Evolutionary conservation across 2,797 vertebrate species (phyloP).

Genomic region (Schizothorax lantsangensis): DNA sequence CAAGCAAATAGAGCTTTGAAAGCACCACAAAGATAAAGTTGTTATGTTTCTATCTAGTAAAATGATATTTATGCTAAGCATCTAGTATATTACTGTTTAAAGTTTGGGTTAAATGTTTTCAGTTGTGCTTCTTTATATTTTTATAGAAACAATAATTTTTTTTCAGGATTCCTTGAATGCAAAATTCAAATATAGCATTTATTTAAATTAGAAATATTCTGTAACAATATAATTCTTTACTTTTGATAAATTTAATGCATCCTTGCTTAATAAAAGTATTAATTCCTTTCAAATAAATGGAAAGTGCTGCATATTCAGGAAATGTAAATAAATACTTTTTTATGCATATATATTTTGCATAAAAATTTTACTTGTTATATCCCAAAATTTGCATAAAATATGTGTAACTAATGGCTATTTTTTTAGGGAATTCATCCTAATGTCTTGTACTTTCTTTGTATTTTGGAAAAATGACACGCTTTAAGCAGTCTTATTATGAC

Average conservation of each 20-base stretch:
- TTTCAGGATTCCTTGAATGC: neutral
- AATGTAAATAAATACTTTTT: neutral
- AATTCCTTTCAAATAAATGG: neutral
- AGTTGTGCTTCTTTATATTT: neutral
- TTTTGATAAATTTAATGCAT: neutral
- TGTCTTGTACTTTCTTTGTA: neutral
- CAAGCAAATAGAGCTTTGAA: neutral
- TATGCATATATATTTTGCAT: neutral
- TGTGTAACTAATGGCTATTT: neutral
- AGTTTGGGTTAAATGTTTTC: neutral
- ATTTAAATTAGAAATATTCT: neutral
- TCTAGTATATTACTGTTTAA: neutral
- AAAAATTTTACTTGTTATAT: neutral
- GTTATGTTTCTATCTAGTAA: neutral
- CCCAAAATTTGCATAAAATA: neutral
- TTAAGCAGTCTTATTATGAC: slow-evolving; percentile 4
- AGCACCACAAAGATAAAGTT: neutral
- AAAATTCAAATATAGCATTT: neutral
- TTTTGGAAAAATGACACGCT: neutral
- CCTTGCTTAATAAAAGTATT: neutral
- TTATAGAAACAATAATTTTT: neutral
- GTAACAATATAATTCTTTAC: neutral
- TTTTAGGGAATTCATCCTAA: neutral
- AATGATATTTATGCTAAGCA: neutral
- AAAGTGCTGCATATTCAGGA: neutral